Evolutionary conservation across 2,797 vertebrate species (phyloP), one percentile per base, ranked within the genome.

Genomic region (Melanotaenia nigrans): DNA sequence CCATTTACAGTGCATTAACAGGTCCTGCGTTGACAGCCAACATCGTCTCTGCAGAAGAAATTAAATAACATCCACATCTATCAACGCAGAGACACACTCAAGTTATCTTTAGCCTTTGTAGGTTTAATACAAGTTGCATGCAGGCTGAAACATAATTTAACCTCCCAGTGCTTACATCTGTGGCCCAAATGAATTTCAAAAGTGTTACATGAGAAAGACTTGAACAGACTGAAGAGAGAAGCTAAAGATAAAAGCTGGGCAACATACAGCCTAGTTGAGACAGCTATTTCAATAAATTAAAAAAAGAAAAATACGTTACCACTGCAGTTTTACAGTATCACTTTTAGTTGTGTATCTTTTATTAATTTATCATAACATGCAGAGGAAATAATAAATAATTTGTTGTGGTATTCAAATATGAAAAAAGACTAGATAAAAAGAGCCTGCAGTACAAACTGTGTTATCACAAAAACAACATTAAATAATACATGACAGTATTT

Each of bases 1-100:
- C 49, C 53, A 65, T 87, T 78, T 61, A 25, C 49, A 38, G 70
- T n/a, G 53, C 58, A 65, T 68, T 77, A 71, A 75, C 63, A 66
- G 70, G 68, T 74, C 64, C 35, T 54, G 28, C 36, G 57, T 61
- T 30, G 65, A 68, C 60, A 59, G 61, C 47, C 51, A 32, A 35
- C 16, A 56, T 55, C 69, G 36, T 63, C 8, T 28, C 20, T 57
- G 62, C 65, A 42, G 30, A 68, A 73, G 36, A 73, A 68, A 69
- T 54, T 38, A 75, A 58, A 64, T 13, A 30, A 74, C 55, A 25
- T 40, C 56, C 30, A 63, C 9, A 38, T 30, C 8, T 25, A 35
- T 7, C 42, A 58, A 22, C 5, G 14, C 18, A 58, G 30, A 66
- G 4, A 65, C 61, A 40, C 6, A 38, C 25, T 33, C 49, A 40